phyloP scores from a whole-genome alignment of 2,888 invertebrate genomes.

The Lissonota sp. region DNA sequence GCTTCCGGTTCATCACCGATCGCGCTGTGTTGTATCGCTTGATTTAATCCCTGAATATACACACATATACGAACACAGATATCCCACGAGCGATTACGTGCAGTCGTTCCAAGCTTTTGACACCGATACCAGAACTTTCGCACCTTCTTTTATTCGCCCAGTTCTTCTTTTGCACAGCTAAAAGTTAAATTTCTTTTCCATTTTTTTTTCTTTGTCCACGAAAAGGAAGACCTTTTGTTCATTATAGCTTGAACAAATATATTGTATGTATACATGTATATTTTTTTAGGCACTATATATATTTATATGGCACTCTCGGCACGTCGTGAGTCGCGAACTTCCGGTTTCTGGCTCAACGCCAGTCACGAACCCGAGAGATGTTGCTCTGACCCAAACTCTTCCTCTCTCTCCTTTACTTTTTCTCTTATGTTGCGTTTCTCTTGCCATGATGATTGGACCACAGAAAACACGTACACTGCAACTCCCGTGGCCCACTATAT shows the following conservation, averaged over 20 bases:
- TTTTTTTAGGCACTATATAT: neutral
- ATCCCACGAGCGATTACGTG: no score
- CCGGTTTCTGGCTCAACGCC: constrained; percentile 57
- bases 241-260: neutral
- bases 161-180: neutral
- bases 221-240: neutral
- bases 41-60: constrained; percentile 17
- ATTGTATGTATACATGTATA: neutral
- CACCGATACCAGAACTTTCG: constrained; percentile 9
- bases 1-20: constrained; percentile 53
- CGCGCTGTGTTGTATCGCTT: constrained; percentile 36
- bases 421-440: constrained; percentile 15
- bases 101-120: neutral
- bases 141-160: neutral
- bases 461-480: constrained; percentile 4
- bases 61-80: neutral
- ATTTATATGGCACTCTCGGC: constrained; percentile 32
- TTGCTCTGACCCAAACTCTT: constrained; percentile 31
- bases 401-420: constrained; percentile 9
- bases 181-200: neutral
- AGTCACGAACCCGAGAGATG: constrained; percentile 42
- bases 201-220: neutral
- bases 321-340: constrained; percentile 55
- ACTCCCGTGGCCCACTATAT: constrained; percentile 5
- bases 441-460: constrained; percentile 43